Conservation (phyloP, 2,797 vertebrate species). For the Nyctalus aviator region DNA sequence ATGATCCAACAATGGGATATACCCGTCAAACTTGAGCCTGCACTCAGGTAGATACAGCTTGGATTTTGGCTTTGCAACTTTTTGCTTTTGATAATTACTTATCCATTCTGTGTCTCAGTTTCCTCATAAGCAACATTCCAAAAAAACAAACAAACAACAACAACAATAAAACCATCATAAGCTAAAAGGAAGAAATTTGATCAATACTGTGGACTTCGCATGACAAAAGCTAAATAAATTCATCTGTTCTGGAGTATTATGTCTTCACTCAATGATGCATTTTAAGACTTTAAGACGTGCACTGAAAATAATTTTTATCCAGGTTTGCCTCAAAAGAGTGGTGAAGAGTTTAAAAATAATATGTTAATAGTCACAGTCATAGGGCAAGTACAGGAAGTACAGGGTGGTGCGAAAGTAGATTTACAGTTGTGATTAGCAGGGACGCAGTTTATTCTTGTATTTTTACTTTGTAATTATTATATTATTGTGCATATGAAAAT, state of each 20-base stretch:
- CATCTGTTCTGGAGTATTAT: neutral
- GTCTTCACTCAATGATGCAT: neutral
- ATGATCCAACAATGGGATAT: neutral
- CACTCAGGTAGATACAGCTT: neutral
- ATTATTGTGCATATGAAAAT: no score
- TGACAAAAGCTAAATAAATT: neutral
- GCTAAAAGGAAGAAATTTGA: neutral
- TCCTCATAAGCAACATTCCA: neutral
- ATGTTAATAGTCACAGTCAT: neutral
- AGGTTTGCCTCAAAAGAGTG: no score
- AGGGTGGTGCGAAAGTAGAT: neutral
- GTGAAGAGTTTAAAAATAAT: neutral
- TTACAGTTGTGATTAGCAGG: neutral
- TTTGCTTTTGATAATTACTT: neutral
- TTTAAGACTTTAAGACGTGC: neutral
- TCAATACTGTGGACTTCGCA: neutral
- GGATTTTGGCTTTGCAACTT: neutral
- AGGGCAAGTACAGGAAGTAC: neutral
- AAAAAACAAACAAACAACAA: neutral
- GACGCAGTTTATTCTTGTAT: neutral
- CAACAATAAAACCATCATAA: neutral
- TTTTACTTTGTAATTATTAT: neutral
- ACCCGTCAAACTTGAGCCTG: neutral
- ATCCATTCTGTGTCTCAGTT: neutral
- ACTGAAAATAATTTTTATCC: neutral